Conservation (phyloP, 2,888 invertebrate species). For the Ceraclea dissimilis region DNA sequence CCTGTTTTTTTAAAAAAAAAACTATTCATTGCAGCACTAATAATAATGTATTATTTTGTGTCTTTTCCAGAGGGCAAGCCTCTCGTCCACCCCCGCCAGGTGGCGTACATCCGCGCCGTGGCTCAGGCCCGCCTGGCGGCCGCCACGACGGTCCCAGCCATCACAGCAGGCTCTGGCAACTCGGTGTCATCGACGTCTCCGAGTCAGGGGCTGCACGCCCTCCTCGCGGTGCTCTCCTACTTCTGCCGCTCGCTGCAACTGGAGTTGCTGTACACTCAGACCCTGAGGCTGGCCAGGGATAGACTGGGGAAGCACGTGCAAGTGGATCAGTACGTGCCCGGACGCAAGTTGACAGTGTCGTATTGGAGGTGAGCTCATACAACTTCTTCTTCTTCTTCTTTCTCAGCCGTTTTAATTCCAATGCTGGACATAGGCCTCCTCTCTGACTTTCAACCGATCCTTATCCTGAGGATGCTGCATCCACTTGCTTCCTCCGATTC, state of each 20-base stretch:
- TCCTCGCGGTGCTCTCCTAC: slow-evolving; percentile 61
- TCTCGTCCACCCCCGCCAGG: slow-evolving; percentile 89
- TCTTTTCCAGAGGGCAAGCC: slow-evolving; percentile 79
- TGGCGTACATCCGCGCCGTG: slow-evolving; percentile 88
- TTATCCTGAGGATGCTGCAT: too few relatives aligned
- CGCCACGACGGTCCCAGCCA: slow-evolving; percentile 37
- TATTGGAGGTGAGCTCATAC: slow-evolving; percentile 88
- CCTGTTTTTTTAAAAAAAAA: too few relatives aligned
- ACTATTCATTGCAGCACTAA: too few relatives aligned
- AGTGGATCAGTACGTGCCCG: slow-evolving; percentile 85
- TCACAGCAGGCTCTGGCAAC: slow-evolving; percentile 36
- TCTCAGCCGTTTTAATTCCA: too few relatives aligned
- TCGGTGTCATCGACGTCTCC: slow-evolving; percentile 56
- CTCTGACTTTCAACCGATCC: too few relatives aligned
- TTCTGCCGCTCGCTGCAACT: slow-evolving; percentile 94
- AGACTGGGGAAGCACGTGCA: slow-evolving; percentile 82
- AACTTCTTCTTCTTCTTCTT: too few relatives aligned
- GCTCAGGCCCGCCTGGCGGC: slow-evolving; percentile 80
- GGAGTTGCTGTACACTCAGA: slow-evolving; percentile 83
- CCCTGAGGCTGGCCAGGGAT: slow-evolving; percentile 78
- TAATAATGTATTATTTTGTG: too few relatives aligned
- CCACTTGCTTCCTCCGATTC: too few relatives aligned
- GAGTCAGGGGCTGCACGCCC: slow-evolving; percentile 74
- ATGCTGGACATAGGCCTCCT: too few relatives aligned
- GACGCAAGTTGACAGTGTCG: slow-evolving; percentile 82